Base-by-base conservation (phyloP, 1,140 invertebrate genomes). In the Philaenus spumarius region DNA sequence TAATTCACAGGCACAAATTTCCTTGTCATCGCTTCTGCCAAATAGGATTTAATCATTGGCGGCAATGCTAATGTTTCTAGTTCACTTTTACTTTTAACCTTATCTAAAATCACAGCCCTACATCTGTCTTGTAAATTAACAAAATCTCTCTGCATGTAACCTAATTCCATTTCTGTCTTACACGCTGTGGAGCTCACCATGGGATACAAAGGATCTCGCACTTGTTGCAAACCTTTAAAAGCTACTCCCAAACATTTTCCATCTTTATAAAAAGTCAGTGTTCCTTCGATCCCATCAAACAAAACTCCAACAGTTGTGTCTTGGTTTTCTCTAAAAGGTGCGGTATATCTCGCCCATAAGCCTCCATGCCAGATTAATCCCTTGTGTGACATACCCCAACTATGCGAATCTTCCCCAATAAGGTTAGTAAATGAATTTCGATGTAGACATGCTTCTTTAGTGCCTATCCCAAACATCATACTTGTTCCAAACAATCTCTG, bases 401-500 rank as follows among this genome's bases (percentile, higher is more conserved):
- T 79, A 37, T 85, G 71, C 39, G 77, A 72, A 66, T 89, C 83
- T 69, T 86, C 82, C 7, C 86, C 86, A 4, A 89, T 69, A 61
- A 89, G 69, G 68, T 87, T 86, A 12, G 80, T 77, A 68, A 87
- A 89, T 12, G 78, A 74, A 64, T 84, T 79, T 0, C 78, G 78
- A 62, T 87, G 83, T 0, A 88, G 72, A 0, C 82, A 70, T 9
- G 82, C 81, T 9, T 75, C 71, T 47, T 73, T 73, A 1, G 86
- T 88, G 2, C 81, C 83, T 6, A 89, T 76, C 24, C 86, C 86
- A 61, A 88, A 84, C 86, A 88, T 88, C 73, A 89, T 86, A 58
- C 83, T 85, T 0, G 86, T 89, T 23, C 86, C 86, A 63, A 86
- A 87, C 22, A 88, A 76, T 30, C 85, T 70, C 62, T 83, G 79